Evolutionary conservation across 2,888 invertebrate genomes (phyloP).

Genomic region (Pemphredon lugubris): DNA sequence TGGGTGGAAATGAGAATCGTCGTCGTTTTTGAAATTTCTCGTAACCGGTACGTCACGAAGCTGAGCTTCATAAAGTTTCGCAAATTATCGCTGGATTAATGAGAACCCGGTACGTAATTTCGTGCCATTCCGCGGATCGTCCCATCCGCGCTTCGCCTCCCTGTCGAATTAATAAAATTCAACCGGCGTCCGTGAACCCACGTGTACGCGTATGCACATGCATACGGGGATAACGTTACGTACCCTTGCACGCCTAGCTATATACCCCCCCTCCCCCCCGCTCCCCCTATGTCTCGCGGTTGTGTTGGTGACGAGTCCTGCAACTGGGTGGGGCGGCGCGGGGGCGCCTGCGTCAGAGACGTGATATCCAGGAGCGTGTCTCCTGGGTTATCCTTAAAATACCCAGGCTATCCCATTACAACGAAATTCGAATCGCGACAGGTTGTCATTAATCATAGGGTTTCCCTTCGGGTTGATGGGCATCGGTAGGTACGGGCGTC

Average conservation of each 20-base stretch:
- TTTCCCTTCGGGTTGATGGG: constrained; percentile 42
- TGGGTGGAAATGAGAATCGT: no score
- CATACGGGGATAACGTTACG: not conserved
- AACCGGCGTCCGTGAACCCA: constrained; percentile 31
- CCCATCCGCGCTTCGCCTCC: not conserved
- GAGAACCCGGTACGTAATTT: constrained; percentile 14
- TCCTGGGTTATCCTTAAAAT: constrained; percentile 74
- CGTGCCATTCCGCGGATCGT: no score
- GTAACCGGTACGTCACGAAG: not conserved
- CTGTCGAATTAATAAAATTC: constrained; percentile 50
- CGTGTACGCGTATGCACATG: constrained; percentile 29
- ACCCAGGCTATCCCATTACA: constrained; percentile 72
- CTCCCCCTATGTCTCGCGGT: no score
- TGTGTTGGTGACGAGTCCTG: constrained; percentile 47
- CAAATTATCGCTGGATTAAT: constrained; percentile 37
- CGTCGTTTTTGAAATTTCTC: not conserved
- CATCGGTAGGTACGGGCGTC: constrained; percentile 19
- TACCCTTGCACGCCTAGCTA: not conserved
- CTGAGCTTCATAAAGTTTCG: constrained; percentile 19
- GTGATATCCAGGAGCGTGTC: constrained; percentile 70
- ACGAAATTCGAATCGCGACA: constrained; percentile 74
- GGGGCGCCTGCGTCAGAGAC: constrained; percentile 66
- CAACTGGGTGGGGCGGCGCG: constrained; percentile 65
- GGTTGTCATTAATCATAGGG: constrained; percentile 73
- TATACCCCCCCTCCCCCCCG: not conserved